Evolutionary conservation across 2,113 vertebrate species (phyloP), one percentile per base, ranked within the genome.

Genomic region (Cisticola juncidis): DNA sequence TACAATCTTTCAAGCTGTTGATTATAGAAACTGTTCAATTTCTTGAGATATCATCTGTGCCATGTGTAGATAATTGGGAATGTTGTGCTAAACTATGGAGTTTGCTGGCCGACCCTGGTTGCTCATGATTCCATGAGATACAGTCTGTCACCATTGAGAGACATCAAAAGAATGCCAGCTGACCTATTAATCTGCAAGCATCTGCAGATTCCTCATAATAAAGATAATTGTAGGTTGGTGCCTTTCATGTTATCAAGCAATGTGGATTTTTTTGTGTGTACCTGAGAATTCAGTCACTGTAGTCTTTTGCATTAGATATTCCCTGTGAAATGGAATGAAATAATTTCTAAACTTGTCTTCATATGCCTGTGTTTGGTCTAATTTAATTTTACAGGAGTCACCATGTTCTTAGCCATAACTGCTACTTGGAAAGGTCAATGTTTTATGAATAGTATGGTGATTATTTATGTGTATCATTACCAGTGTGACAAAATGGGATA

Each of bases 1-100:
- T 92, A 13, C 68, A n/a, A 28, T 92, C 90, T 86, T 81, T 93
- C 79, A 96, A 81, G 60, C 56, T 86, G 76, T 83, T 90, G 85
- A 35, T 92, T 86, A 61, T 48, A 78, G 92, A 92, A 88, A 73
- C 92, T 76, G 40, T 66, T 90, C 38, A n/a, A 15, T 95, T 96
- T 92, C 44, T 91, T 70, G 79, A 74, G 80, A 60, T 94, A 26
- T 29, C 15, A 29, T 65, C 38, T 45, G 18, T 76, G 66, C 71
- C 64, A 23, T 35, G 70, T 88, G 90, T 83, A 92, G 79, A 71
- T 84, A 88, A 90, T 92, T 90, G 92, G 68, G 72, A 90, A 86
- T 57, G 57, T 83, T 90, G 76, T 78, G 76, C 82, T 81, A 18
- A 94, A 70, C 56, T 61, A 0, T 44, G 44, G 64, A 77, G 51